phyloP scores from a whole-genome alignment of 2,113 vertebrate species.

The Rhizomys pruinosus region DNA sequence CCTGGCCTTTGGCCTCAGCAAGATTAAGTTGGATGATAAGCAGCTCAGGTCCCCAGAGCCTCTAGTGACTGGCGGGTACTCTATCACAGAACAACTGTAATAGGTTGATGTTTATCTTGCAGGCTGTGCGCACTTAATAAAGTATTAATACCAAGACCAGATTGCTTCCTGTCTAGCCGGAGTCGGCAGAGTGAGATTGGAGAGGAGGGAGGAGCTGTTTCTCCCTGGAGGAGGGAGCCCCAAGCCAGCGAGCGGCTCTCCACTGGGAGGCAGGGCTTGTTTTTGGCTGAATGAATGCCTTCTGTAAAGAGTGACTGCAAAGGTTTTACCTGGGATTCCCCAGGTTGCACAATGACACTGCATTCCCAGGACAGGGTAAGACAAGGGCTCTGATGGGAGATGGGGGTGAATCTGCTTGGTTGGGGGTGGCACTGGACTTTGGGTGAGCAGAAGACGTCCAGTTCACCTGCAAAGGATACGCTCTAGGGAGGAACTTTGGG shows the following conservation, averaged over 20 bases:
- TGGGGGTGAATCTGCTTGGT: neutral
- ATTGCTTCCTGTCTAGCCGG: conserved; percentile 61
- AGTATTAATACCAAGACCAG: conserved; percentile 72
- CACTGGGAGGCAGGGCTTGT: neutral
- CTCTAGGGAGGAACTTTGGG: neutral
- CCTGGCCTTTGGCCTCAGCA: neutral
- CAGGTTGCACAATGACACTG: neutral
- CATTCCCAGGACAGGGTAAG: neutral
- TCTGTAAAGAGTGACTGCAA: neutral
- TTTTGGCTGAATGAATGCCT: neutral
- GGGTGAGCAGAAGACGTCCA: neutral
- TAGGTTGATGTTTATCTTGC: conserved; percentile 74
- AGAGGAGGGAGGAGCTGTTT: neutral
- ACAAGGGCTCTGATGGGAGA: too few species aligned
- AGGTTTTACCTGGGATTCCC: neutral
- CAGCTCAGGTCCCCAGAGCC: neutral
- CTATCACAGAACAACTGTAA: neutral
- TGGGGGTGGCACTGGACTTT: too few species aligned
- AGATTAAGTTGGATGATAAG: conserved; percentile 7
- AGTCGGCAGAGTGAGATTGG: conserved; percentile 40
- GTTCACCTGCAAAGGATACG: fast-evolving
- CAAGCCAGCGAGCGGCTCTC: neutral
- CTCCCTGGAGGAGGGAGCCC: neutral
- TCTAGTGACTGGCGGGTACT: conserved; percentile 51
- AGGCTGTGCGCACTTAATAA: conserved; percentile 64